Base-by-base conservation (phyloP, 2,797 vertebrate genomes). In the Cercopithecus hamlyni region DNA sequence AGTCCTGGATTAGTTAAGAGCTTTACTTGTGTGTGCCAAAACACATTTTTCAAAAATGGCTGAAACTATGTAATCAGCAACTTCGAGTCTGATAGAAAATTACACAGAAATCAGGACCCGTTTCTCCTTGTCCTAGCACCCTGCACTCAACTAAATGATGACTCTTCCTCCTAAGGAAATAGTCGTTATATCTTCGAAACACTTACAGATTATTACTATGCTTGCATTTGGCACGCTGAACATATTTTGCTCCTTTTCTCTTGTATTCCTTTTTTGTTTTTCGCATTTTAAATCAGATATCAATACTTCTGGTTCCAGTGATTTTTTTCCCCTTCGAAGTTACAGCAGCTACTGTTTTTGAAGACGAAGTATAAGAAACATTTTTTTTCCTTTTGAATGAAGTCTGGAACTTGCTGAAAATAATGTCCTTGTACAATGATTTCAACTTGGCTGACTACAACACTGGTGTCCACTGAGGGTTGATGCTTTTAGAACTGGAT, bases 31-130 rank as follows among this genome's bases (percentile, higher is more conserved):
- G 36, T 43, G 64, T 79, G 61, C 96, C 90, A 97, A 96, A 96
- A 88, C 11, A 19, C 58, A 64, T 87, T 95, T 96, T 91, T 96
- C 73, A 97, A 90, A 97, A 94, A 88, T 84, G 85, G 8, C 75
- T 96, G 84, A 87, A 98, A 80, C 55, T 86, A 19, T 64, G 39
- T 43, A 48, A 95, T 97, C 96, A 97, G 94, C 87, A 96, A 94
- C 73, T 93, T 96, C 61, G 33, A 86, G 15, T 94, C 41, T 83
- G 94, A 93, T 90, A 94, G 91, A 85, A 91, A 96, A 52, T 7
- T 41, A 67, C 33, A 24, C 7, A 75, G 92, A 93, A 92, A 86
- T 81, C 67, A 77, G 77, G n/a, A 87, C 17, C 43, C 0, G 0
- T 85, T 95, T 92, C 77, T 85, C 81, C 93, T 70, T 90, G 91